Evolutionary conservation across 2,888 invertebrate species (phyloP), one percentile per base, ranked within the genome.

Genomic region (Himalopsyche anomala): DNA sequence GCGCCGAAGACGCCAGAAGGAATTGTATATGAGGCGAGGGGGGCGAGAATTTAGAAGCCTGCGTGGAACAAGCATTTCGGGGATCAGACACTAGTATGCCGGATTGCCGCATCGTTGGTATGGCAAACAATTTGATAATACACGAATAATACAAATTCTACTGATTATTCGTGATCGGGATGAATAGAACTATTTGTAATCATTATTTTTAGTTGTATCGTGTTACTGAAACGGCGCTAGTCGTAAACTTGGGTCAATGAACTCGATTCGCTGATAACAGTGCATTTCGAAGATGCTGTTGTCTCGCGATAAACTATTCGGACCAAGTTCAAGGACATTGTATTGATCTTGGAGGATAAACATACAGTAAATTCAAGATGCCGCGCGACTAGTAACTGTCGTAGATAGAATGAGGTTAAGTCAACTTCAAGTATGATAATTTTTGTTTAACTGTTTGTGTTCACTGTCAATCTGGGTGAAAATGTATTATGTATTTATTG

Each of bases 1-100:
- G 19, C 62, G 62, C 15, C 62, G 62, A 62, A 62, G 62, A 62
- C 62, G 62, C 19, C 62, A 62, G 62, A 62, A 62, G 62, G 62
- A 62, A 62, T 62, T 62, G 19, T 19, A 62, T 62, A 8, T 62
- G n/a, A 62, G 62, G 62, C 62, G 62, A 62, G 62, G 62, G 62
- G 62, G 62, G 62, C 15, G 62, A 15, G n/a, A n/a, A 56, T 56
- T n/a, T 4, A n/a, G 28, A 19, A 62, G 28, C 9, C 62, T 62
- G 62, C 62, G 62, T 28, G 62, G 62, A 19, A 62, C 62, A 62
- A 28, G 62, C 62, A 19, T 62, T 62, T 62, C 19, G 62, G 62
- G 15, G 62, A 62, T 28, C 11, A 28, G 62, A 56, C 5, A 2
- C 45, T 17, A 56, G 17, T 56, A n/a, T 8, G 11, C 19, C n/a